phyloP scores from a whole-genome alignment of 2,113 vertebrate species.

The Zosterops pallidus region DNA sequence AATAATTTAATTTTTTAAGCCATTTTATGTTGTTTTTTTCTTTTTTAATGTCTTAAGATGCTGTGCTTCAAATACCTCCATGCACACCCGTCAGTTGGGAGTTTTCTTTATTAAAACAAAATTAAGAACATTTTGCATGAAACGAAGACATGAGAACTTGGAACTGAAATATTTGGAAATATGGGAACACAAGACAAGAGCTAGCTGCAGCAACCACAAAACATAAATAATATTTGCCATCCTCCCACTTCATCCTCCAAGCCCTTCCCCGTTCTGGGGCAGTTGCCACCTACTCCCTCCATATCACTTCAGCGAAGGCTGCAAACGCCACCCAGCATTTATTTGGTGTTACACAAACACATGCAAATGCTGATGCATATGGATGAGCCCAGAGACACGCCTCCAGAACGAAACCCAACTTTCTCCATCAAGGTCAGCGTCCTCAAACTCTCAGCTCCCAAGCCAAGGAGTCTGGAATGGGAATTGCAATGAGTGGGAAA shows the following conservation, averaged over 20 bases:
- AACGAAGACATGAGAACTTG: neutral
- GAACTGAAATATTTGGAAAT: neutral
- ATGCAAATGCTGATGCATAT: neutral
- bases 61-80: neutral
- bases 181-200: neutral
- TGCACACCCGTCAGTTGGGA: neutral
- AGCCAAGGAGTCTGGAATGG: neutral
- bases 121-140: neutral
- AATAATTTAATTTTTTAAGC: neutral
- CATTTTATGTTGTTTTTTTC: neutral
- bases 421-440: neutral
- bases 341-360: neutral
- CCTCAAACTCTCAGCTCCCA: neutral
- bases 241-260: neutral
- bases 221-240: neutral
- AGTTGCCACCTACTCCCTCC: conserved; percentile 25
- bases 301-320: neutral
- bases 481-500: neutral
- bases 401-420: neutral
- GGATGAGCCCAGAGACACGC: neutral
- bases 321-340: neutral
- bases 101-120: neutral
- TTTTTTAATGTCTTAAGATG: neutral
- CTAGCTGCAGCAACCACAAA: neutral
- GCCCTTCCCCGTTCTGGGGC: neutral